Conservation (phyloP, 2,113 vertebrate genomes). For the Trachemys scripta region DNA sequence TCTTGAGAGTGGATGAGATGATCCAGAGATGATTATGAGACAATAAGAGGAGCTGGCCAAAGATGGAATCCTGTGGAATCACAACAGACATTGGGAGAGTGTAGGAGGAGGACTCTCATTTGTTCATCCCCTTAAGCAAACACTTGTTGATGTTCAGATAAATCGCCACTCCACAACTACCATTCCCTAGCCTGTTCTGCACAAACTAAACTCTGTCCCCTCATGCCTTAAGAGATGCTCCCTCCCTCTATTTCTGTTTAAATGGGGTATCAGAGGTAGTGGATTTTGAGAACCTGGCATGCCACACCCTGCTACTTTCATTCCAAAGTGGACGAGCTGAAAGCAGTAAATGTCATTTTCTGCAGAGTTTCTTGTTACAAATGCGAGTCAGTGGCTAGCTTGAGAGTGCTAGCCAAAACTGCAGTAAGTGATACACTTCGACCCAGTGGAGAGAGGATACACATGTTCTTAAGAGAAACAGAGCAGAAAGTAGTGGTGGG, state of each 20-base stretch:
- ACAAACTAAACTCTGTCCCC: not conserved
- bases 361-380: not conserved
- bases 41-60: not conserved
- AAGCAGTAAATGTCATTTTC: not conserved
- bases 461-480: not conserved
- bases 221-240: not conserved
- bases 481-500: not conserved
- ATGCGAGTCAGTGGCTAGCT: not conserved
- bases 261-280: not conserved
- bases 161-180: not conserved
- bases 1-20: not conserved
- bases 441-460: rapidly evolving
- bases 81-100: not conserved
- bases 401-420: not conserved
- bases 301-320: not conserved
- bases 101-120: not conserved
- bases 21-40: rapidly evolving
- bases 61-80: not conserved
- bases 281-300: not conserved
- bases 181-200: constrained; percentile 4
- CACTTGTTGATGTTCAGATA: constrained; percentile 1
- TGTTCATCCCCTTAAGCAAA: not conserved
- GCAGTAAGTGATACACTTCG: not conserved
- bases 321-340: not conserved
- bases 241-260: not conserved